Conservation (phyloP, 2,888 invertebrate species). For the Tupiocoris notatus region DNA sequence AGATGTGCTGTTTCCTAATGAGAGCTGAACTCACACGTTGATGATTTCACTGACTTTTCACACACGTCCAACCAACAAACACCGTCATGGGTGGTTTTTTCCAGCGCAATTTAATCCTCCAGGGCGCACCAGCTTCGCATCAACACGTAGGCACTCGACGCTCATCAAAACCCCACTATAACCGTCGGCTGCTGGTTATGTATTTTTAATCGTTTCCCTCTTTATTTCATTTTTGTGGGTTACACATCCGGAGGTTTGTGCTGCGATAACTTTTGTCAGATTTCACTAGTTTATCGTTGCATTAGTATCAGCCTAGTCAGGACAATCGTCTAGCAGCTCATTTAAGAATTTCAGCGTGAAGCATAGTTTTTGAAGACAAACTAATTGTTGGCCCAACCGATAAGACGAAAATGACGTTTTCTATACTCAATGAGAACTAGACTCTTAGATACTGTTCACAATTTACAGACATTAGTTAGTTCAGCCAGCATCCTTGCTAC, state of each 20-base stretch:
- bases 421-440: too few species aligned
- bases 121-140: slow-evolving; percentile 6
- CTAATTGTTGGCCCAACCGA: too few species aligned
- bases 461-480: too few species aligned
- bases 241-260: background rate
- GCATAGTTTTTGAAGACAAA: too few species aligned
- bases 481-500: too few species aligned
- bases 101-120: background rate
- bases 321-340: too few species aligned
- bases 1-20: slow-evolving; percentile 17
- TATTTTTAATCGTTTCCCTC: background rate
- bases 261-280: too few species aligned
- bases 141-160: slow-evolving; percentile 15
- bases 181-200: slow-evolving; percentile 8
- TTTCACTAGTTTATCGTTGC: too few species aligned
- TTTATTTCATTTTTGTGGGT: slow-evolving; percentile 6
- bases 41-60: background rate
- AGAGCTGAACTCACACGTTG: background rate
- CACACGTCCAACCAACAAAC: background rate
- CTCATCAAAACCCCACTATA: slow-evolving; percentile 25
- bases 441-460: too few species aligned
- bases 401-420: too few species aligned
- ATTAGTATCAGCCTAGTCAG: too few species aligned
- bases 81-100: background rate
- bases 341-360: too few species aligned